Conservation (phyloP, 2,113 vertebrate genomes). For the Lasiurus borealis region DNA sequence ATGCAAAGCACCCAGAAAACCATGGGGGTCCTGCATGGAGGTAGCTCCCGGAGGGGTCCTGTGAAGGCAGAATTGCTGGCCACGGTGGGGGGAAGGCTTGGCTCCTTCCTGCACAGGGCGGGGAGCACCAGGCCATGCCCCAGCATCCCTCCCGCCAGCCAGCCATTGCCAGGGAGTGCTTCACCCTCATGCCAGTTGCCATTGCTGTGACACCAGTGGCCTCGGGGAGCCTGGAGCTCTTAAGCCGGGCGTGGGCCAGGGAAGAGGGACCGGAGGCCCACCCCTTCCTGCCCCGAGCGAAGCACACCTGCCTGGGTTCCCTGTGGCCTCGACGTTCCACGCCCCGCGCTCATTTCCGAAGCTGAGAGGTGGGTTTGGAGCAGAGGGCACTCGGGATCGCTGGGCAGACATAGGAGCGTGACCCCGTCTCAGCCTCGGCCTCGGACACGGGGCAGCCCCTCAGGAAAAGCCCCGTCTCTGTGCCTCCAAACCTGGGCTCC, state of each 20-base stretch:
- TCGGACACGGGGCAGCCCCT: neutral
- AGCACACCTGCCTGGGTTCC: neutral
- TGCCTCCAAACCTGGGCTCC: neutral
- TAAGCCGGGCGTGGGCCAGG: neutral
- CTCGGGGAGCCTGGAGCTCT: conserved; percentile 17
- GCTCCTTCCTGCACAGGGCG: too few species aligned
- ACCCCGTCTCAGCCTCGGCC: too few species aligned
- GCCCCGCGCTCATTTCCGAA: neutral
- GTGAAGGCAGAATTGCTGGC: neutral
- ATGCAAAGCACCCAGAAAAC: too few species aligned
- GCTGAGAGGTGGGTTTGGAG: neutral
- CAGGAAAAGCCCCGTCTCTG: neutral
- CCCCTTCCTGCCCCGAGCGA: neutral
- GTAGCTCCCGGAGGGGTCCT: neutral
- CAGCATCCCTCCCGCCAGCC: too few species aligned
- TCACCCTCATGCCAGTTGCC: conserved; percentile 66
- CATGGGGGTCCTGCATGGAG: too few species aligned
- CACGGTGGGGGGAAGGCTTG: neutral
- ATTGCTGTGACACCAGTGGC: conserved; percentile 61
- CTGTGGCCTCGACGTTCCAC: neutral
- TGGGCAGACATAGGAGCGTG: neutral
- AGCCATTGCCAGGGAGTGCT: conserved; percentile 49
- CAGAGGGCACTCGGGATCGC: neutral
- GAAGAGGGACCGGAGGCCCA: neutral
- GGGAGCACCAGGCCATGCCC: neutral